phyloP scores from a whole-genome alignment of 2,113 vertebrate genomes.

The Sylvietta virens region DNA sequence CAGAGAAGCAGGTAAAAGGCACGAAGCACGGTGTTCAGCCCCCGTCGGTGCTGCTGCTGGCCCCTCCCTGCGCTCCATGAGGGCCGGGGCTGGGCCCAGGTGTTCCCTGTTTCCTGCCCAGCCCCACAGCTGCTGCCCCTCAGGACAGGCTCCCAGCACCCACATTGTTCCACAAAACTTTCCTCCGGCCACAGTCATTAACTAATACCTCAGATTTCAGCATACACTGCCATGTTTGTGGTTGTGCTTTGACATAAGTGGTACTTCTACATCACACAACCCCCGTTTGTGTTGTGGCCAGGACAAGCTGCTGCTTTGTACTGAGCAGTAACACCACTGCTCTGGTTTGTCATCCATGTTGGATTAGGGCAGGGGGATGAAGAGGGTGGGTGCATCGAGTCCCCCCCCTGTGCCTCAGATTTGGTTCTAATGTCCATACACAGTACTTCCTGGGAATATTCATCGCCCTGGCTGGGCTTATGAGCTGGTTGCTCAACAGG shows the following conservation, averaged over 20 bases:
- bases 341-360: background rate
- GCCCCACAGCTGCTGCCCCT: background rate
- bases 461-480: fast-evolving
- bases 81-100: background rate
- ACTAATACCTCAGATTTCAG: background rate
- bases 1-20: fast-evolving
- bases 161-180: background rate
- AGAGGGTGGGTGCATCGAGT: background rate
- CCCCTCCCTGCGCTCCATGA: fast-evolving
- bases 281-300: background rate
- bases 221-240: fast-evolving
- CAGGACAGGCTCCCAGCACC: background rate
- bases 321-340: fast-evolving
- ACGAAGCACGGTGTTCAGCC: fast-evolving
- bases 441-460: background rate
- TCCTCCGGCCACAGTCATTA: background rate
- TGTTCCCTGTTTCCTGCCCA: fast-evolving
- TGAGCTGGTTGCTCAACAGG: background rate
- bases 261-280: background rate
- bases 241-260: background rate
- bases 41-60: fast-evolving
- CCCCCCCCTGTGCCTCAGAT: background rate
- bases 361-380: background rate
- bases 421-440: background rate
- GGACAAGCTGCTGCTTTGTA: background rate